Conservation (phyloP, 2,888 invertebrate species). For the Calephelis perditalis region DNA sequence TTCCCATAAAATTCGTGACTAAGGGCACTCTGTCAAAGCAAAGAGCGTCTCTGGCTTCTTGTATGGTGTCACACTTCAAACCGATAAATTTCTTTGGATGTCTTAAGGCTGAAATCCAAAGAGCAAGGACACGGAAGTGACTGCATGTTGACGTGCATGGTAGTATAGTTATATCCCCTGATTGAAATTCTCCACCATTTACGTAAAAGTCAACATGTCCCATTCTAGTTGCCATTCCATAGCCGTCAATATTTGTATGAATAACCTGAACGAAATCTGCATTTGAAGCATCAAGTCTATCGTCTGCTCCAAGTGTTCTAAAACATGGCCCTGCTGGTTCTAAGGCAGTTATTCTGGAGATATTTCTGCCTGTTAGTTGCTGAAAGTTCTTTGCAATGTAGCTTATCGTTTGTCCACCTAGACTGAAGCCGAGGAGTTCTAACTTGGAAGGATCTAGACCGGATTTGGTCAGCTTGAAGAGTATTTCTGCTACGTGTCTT, state of each 20-base stretch:
- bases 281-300: constrained; percentile 51
- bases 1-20: constrained; percentile 51
- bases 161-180: constrained; percentile 51
- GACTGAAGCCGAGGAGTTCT: constrained; percentile 63
- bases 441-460: constrained; percentile 55
- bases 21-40: constrained; percentile 49
- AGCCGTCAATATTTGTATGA: constrained; percentile 69
- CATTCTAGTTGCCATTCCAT: constrained; percentile 63
- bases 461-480: constrained; percentile 46
- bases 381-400: constrained; percentile 60
- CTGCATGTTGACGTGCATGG: constrained; percentile 63
- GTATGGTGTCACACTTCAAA: constrained; percentile 53
- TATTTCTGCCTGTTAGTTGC: constrained; percentile 48
- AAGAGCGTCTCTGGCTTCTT: constrained; percentile 54
- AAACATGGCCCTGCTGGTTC: constrained; percentile 70
- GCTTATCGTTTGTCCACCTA: constrained; percentile 63
- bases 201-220: constrained; percentile 66
- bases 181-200: constrained; percentile 68
- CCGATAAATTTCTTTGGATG: constrained; percentile 56
- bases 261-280: constrained; percentile 65
- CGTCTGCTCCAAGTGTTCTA: constrained; percentile 42
- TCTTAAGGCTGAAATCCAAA: constrained; percentile 55
- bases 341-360: constrained; percentile 58
- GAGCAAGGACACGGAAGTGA: constrained; percentile 52
- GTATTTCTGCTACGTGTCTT: constrained; percentile 57